These are phyloP conservation scores for Bradypus variegatus DNA, from an alignment of 2,797 vertebrate genomes.

Conservation along the genomic window DNA sequence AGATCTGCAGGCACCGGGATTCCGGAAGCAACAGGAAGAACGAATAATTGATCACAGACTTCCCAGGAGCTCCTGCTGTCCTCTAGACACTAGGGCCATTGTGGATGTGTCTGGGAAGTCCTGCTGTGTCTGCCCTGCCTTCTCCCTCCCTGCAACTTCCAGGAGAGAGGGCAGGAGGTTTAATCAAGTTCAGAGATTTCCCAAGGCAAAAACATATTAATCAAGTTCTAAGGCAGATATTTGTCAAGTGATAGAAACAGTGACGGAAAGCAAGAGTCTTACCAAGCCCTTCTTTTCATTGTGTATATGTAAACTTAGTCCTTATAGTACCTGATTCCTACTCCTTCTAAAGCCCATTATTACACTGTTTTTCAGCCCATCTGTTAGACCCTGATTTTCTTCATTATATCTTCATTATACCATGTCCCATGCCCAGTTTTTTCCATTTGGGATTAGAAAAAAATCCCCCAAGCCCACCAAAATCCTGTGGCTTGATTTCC, in stretches of 20 bases:
- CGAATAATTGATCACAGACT: constrained; percentile 61
- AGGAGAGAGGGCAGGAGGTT: constrained; percentile 52
- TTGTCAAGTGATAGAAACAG: constrained; percentile 36
- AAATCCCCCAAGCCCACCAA: constrained; percentile 58
- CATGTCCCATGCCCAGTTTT: constrained; percentile 56
- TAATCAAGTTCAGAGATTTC: constrained; percentile 59
- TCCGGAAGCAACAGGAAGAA: constrained; percentile 57
- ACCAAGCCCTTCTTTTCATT: constrained; percentile 19
- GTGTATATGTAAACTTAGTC: constrained; percentile 13
- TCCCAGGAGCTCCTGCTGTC: constrained; percentile 53
- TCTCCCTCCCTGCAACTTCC: neutral
- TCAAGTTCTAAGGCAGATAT: constrained; percentile 30
- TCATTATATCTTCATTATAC: constrained; percentile 59
- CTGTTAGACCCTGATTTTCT: constrained; percentile 60
- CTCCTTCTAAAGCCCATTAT: neutral
- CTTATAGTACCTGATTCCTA: neutral
- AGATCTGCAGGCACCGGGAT: constrained; percentile 48
- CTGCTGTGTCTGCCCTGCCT: constrained; percentile 3
- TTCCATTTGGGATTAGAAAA: constrained; percentile 56
- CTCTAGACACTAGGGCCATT: constrained; percentile 54
- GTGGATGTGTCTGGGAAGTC: constrained; percentile 43
- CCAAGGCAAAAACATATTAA: constrained; percentile 37
- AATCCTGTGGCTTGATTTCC: constrained; percentile 62
- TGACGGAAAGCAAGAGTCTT: constrained; percentile 24
- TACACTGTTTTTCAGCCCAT: constrained; percentile 34